Conservation (phyloP, 1,140 invertebrate genomes). For the Neuroterus valhalla region DNA sequence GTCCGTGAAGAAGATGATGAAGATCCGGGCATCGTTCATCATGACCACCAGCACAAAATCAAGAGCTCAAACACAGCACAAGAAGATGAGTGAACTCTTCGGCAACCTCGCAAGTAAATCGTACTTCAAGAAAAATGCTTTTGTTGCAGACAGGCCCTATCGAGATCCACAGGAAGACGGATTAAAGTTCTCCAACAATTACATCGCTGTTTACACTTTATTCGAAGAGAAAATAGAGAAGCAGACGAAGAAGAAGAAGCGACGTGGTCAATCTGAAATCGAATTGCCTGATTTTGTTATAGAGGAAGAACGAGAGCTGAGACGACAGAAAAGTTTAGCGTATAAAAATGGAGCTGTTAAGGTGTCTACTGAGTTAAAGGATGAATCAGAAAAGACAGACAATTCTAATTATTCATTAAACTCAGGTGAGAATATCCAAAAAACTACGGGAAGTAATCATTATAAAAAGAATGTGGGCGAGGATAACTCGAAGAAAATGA, state of each 20-base stretch:
- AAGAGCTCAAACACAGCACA: not conserved
- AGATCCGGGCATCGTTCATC: not conserved
- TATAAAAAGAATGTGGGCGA: not conserved
- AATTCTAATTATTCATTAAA: not conserved
- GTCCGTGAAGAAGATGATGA: not conserved
- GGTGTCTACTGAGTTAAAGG: not conserved
- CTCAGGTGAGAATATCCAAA: not conserved
- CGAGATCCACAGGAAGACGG: not conserved
- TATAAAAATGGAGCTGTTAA: not conserved
- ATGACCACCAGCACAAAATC: not conserved
- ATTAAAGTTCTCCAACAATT: not conserved
- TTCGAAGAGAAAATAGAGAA: not conserved
- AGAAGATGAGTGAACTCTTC: not conserved
- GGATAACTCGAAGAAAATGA: not conserved
- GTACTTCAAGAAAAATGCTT: conserved; percentile 1
- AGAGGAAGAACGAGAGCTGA: no score
- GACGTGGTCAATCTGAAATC: not conserved
- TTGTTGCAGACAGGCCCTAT: not conserved
- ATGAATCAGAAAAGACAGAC: not conserved
- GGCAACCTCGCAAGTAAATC: not conserved
- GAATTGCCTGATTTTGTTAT: no score
- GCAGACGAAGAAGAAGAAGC: not conserved
- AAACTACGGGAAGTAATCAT: no score
- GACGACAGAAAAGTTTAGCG: not conserved
- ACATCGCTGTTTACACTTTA: not conserved